Base-by-base conservation (phyloP, 2,113 vertebrate species). In the Silurus glanis region DNA sequence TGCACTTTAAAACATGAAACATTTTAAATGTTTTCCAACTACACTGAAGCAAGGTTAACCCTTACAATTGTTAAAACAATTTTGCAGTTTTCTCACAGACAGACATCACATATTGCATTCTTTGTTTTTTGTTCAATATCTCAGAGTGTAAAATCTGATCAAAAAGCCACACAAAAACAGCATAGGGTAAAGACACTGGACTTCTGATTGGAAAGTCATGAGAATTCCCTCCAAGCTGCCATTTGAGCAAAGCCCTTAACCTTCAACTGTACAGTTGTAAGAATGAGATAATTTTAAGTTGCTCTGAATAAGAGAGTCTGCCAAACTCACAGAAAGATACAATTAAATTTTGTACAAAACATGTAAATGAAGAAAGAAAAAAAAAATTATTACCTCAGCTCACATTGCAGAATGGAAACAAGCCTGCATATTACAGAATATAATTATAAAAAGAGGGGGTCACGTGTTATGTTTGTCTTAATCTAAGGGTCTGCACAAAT, bases 341-440 rank as follows among this genome's bases (percentile, higher is more conserved):
- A 75, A 75, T 2, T 51, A n/a, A 74, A 74, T 23, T n/a, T 47
- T n/a, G 51, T 51, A 13, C 47, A 75, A 51, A 75, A 75, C 10
- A 53, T 51, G 72, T 53, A 13, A n/a, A 49, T 23, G 17, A 4
- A 23, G 47, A 51, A 10, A 53, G n/a, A 67, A 75, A n/a, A n/a
- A n/a, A n/a, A 13, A 58, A 14, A 13, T 13, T 51, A 23, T 80
- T 80, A 47, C 78, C 56, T 45, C 56, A 45, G 13, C 58, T 61
- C 37, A 80, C 47, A 21, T 74, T 74, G 71, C 71, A 74, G 19
- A 49, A 19, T 59, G 9, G 59, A 80, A 80, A 28, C 56, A 79
- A 80, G 17, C 17, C 78, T 80, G 17, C 8, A 80, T 80, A 47
- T 80, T 45, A 61, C 12, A 61, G 56, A 28, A 80, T 80, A 23